Base-by-base conservation (phyloP, 1,140 invertebrate genomes). In the Ganaspis sp. region DNA sequence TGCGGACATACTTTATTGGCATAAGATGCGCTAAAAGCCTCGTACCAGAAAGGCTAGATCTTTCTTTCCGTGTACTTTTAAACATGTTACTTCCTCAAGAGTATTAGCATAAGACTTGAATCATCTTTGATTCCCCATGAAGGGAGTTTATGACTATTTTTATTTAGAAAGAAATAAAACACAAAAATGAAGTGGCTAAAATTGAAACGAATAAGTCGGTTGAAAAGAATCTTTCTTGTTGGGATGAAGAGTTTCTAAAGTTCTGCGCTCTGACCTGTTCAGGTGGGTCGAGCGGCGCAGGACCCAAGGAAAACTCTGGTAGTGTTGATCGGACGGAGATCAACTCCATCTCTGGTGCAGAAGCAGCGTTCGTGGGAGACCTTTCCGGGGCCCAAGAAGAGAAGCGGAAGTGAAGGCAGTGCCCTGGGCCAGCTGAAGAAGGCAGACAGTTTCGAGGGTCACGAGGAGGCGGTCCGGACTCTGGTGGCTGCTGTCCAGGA, bases 401-500 rank as follows among this genome's bases (percentile, higher is more conserved):
- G 58, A n/a, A 91, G 80, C 85, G 89, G 34, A 69, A 78, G 15
- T 1, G 76, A 84, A 1, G 78, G 79, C 1, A 80, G 77, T 11
- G 81, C 82, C 0, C 81, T 90, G 17, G 88, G 88, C 5, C 90
- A 92, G 21, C 81, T 94, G 15, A 92, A 93, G 73, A 94, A 94
- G 86, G 93, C 94, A 1, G 94, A 94, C 81, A 94, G 93, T 83
- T 94, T 94, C 84, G 94, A 94, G 87, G 94, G 94, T 2, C 94
- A 95, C 85, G 94, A 95, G 86, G 94, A 95, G 82, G 94, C 94
- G 5, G 94, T 95, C 4, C 91, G 94, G 70, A 94, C 94, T 5
- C 87, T 95, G 64, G 94, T 95, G 3, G 94, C 94, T 15, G 94
- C 94, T 19, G 94, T 95, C 0, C 94, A 95, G 79, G 94, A 95